Evolutionary conservation across 2,888 invertebrate genomes (phyloP).

Genomic region (Gibbula magus): DNA sequence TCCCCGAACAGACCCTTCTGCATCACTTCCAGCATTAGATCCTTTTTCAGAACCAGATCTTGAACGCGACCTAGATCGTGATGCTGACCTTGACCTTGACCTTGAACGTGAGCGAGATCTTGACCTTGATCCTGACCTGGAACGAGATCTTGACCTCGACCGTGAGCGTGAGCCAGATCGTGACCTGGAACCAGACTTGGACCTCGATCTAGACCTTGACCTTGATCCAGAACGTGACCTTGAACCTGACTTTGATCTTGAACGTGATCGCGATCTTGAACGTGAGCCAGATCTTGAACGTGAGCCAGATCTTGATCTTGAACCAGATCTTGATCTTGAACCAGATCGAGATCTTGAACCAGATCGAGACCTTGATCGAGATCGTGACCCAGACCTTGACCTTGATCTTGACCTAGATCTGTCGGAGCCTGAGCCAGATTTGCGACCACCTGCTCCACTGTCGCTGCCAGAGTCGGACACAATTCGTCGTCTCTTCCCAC

Average conservation of each 20-base stretch:
- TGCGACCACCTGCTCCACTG: slow-evolving; percentile 38
- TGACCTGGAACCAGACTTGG: slow-evolving; percentile 42
- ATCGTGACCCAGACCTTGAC: slow-evolving; percentile 41
- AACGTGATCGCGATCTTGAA: slow-evolving; percentile 61
- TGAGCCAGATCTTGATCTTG: slow-evolving; percentile 39
- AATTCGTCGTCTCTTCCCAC: slow-evolving; percentile 67
- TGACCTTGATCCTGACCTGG: slow-evolving; percentile 41
- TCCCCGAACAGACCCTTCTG: slow-evolving; percentile 32
- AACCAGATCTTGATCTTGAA: slow-evolving; percentile 43
- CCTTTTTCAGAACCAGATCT: slow-evolving; percentile 41
- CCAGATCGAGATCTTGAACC: slow-evolving; percentile 43
- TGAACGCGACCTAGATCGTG: slow-evolving; percentile 42
- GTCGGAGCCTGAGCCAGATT: slow-evolving; percentile 42
- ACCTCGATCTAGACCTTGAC: slow-evolving; percentile 41
- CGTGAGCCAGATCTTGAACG: slow-evolving; percentile 40
- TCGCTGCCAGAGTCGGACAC: slow-evolving; percentile 57
- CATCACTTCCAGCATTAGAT: slow-evolving; percentile 34
- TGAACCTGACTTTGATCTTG: slow-evolving; percentile 41
- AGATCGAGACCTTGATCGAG: slow-evolving; percentile 42
- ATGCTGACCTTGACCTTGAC: slow-evolving; percentile 43
- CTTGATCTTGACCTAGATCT: slow-evolving; percentile 68
- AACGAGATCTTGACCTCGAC: slow-evolving; percentile 60
- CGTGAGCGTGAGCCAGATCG: slow-evolving; percentile 44
- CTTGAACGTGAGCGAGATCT: slow-evolving; percentile 41
- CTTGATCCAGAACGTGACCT: slow-evolving; percentile 38